A percentile compares a stretch with the other conserved stretches of the same genome.
Evolutionary conservation across 2,888 invertebrate species (phyloP).

Genomic region (Rosalia funebris): DNA sequence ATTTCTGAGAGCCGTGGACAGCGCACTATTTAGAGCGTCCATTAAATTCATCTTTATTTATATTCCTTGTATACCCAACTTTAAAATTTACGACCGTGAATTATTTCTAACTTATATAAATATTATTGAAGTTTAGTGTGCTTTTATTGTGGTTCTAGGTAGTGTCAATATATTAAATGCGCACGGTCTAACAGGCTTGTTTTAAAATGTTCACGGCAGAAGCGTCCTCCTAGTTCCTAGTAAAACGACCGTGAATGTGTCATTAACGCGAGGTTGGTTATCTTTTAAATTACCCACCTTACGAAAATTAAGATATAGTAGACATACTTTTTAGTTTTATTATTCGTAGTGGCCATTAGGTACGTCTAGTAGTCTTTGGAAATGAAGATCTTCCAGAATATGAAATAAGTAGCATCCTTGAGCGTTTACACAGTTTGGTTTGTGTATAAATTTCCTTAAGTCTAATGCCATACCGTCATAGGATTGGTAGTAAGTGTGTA

Average conservation of each 20-base stretch:
- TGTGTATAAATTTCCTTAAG: no score
- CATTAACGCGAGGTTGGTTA: conserved; percentile 14
- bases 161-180: not conserved
- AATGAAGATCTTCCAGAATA: no score
- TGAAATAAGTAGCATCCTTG: no score
- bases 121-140: conserved; percentile 8
- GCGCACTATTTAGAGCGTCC: conserved; percentile 1
- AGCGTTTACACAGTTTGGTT: not conserved
- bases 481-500: no score
- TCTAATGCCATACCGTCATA: no score
- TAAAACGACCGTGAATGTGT: conserved; percentile 4
- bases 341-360: not conserved
- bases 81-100: conserved; percentile 12
- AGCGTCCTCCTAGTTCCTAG: not conserved
- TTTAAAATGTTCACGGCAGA: no score
- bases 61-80: not conserved
- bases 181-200: not conserved
- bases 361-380: no score
- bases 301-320: conserved; percentile 21
- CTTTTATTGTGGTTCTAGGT: conserved; percentile 8
- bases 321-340: conserved; percentile 8
- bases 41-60: conserved; percentile 19
- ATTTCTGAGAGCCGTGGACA: not conserved
- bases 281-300: conserved; percentile 8
- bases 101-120: conserved; percentile 9